Evolutionary conservation across 2,797 vertebrate species (phyloP).

Genomic region (Hypotaenidia okinawae): DNA sequence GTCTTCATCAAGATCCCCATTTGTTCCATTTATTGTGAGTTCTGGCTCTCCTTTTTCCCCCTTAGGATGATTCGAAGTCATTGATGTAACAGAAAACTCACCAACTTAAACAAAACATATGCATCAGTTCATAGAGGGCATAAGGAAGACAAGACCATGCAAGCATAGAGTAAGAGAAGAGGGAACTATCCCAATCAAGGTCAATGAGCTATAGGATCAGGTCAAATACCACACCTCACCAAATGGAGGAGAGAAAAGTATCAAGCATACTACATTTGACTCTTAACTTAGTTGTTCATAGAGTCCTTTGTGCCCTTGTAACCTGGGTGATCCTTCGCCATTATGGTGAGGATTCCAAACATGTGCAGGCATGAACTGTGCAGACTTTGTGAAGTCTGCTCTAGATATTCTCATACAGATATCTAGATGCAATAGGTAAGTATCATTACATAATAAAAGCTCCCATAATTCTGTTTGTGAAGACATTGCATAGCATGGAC

Average conservation of each 20-base stretch:
- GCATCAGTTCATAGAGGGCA: background rate
- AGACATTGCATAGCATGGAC: background rate
- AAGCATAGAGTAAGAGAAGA: background rate
- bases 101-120: background rate
- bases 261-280: background rate
- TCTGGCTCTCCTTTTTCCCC: background rate
- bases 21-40: background rate
- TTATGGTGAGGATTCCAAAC: background rate
- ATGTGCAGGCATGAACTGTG: background rate
- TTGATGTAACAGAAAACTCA: background rate
- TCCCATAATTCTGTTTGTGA: background rate
- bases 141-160: background rate
- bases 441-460: background rate
- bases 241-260: background rate
- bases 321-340: background rate
- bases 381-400: background rate
- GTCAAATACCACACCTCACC: background rate
- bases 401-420: background rate
- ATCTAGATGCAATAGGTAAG: background rate
- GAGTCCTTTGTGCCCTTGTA: background rate
- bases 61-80: background rate
- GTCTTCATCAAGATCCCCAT: background rate
- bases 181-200: background rate
- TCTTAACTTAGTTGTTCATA: background rate
- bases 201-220: background rate